Evolutionary conservation across 2,797 vertebrate species (phyloP), one percentile per base, ranked within the genome.

Genomic region (Semaprochilodus insignis): DNA sequence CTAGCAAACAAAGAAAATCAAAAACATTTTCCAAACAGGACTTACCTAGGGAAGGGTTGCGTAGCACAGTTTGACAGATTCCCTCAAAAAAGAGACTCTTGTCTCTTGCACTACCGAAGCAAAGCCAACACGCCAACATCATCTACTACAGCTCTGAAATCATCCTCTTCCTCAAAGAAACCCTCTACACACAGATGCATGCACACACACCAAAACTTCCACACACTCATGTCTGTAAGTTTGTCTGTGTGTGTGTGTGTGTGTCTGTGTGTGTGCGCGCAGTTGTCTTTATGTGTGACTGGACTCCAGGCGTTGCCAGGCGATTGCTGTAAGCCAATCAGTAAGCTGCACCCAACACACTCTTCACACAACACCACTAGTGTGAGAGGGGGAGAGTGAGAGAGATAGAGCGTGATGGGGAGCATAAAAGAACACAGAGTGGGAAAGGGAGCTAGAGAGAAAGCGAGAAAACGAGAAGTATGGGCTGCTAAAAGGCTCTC

Each of bases 231-330:
- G 63, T 44, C 21, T 71, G 75, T 34, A 78, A 79, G 66, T 44
- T 66, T 75, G 71, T 83, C 52, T 59, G 77, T 81, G 76, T 79
- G 36, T 74, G 74, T 63, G 63, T 55, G 66, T 82, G 78, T 73
- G 72, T 63, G 60, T 63, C 1, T 75, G 71, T 83, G 59, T 59
- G 74, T 81, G 76, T 79, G 40, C 70, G 74, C 57, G 63, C n/a
- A 19, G 21, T 19, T 59, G 55, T n/a, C 4, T 59, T 7, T 59
- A 60, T 57, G 55, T 87, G 88, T 54, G 81, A 91, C 74, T 89
- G 88, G 89, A 91, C 90, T 77, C 82, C 90, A 85, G 86, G 92
- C 91, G 92, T 94, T 95, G 92, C 94, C 94, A 92, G 91, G 93
- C 90, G 92, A 94, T 93, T 84, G 14, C 81, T 85, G 75, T 70